phyloP scores from a whole-genome alignment of 2,113 vertebrate genomes.

The Engraulis encrasicolus region DNA sequence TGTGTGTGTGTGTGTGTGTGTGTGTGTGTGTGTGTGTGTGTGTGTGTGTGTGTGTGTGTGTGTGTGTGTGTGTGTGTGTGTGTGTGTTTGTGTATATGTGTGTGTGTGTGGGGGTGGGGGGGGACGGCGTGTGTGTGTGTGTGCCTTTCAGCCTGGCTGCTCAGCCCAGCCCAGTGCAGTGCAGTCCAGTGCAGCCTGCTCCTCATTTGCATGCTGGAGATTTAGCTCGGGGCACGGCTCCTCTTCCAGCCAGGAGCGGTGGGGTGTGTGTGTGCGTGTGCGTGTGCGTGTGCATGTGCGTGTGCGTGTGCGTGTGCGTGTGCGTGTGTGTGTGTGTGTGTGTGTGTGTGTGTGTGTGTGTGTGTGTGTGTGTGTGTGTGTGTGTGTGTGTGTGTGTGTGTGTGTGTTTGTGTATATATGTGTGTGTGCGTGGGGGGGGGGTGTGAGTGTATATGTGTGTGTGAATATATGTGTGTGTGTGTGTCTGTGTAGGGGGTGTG shows the following conservation, averaged over 20 bases:
- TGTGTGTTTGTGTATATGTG: too few species aligned
- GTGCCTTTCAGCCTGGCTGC: too few species aligned
- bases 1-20: too few species aligned
- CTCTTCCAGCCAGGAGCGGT: conserved; percentile 78
- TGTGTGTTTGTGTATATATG: conserved; percentile 36
- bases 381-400: conserved; percentile 44
- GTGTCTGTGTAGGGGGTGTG: conserved; percentile 45
- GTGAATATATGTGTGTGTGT: conserved; percentile 27
- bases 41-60: too few species aligned
- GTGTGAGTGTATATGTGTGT: conserved; percentile 45
- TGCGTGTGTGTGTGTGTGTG: conserved; percentile 43
- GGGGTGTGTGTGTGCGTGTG: conserved; percentile 49
- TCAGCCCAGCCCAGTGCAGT: too few species aligned
- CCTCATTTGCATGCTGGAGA: conserved; percentile 84
- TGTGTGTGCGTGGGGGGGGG: conserved; percentile 33
- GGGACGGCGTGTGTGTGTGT: too few species aligned
- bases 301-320: conserved; percentile 41
- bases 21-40: too few species aligned
- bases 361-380: conserved; percentile 45
- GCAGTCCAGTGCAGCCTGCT: too few species aligned
- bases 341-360: conserved; percentile 38
- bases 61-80: too few species aligned
- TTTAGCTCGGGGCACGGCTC: conserved; percentile 83
- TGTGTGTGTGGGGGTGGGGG: too few species aligned
- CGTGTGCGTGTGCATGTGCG: conserved; percentile 37